Evolutionary conservation across 37 sponge, comb jelly and placozoan genomes (phyloP).

Genomic region (Haliclona indistincta): DNA sequence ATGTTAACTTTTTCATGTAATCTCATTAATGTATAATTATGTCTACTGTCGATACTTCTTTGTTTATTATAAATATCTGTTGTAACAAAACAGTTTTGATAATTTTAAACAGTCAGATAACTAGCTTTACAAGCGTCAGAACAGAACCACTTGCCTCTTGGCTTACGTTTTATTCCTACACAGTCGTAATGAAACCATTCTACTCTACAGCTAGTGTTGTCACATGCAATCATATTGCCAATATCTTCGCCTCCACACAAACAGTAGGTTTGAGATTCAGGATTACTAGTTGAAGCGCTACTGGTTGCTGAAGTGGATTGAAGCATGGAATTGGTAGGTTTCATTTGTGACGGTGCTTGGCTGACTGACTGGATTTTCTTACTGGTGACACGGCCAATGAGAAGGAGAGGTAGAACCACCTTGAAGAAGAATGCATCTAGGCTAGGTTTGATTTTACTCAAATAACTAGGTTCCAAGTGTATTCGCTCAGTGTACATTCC

Average conservation of each 20-base stretch:
- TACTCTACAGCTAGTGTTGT: neutral
- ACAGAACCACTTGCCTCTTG: slow-evolving; percentile 16
- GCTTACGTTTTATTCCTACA: slow-evolving; percentile 20
- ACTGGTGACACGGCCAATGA: neutral
- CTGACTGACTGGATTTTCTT: no score
- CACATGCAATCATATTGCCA: slow-evolving; percentile 20
- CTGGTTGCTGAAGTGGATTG: neutral
- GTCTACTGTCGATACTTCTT: neutral
- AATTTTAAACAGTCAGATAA: neutral
- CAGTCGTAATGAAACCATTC: slow-evolving; percentile 28
- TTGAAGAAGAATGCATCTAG: neutral
- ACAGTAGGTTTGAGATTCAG: slow-evolving; percentile 13
- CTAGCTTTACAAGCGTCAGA: neutral
- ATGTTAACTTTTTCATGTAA: neutral
- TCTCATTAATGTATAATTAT: neutral
- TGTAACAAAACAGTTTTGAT: neutral
- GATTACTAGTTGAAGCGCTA: neutral
- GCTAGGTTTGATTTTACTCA: neutral
- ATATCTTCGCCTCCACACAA: neutral
- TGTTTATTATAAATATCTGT: neutral
- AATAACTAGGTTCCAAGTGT: neutral
- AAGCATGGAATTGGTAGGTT: no score
- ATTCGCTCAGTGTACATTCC: neutral
- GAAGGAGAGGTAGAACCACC: neutral
- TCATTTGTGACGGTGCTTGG: no score